Percentiles rank a stretch among this genome's conserved stretches.
phyloP scores from a whole-genome alignment of 2,888 invertebrate genomes.

The Meganola albula region DNA sequence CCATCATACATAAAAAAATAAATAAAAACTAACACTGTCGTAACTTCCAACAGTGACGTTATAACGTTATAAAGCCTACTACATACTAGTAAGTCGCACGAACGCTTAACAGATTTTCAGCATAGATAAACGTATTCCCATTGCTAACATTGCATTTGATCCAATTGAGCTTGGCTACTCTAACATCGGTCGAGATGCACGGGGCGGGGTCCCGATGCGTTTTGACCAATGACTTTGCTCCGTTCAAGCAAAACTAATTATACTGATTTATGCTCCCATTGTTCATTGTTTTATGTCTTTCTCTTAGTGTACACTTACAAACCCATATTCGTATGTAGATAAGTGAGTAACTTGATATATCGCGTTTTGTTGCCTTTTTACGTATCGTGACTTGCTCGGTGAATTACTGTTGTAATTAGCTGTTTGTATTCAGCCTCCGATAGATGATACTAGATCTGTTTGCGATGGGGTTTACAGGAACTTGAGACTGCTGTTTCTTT shows the following conservation, averaged over 20 bases:
- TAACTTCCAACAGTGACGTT: too few species aligned
- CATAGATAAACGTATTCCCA: slow-evolving; percentile 32
- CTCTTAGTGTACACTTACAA: slow-evolving; percentile 63
- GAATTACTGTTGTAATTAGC: slow-evolving; percentile 34
- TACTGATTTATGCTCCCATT: slow-evolving; percentile 96
- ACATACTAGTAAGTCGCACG: slow-evolving; percentile 23
- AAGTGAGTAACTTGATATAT: slow-evolving; percentile 43
- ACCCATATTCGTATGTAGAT: slow-evolving; percentile 43
- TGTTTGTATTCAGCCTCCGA: slow-evolving; percentile 25
- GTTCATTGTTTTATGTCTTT: slow-evolving; percentile 87
- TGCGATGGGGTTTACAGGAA: slow-evolving; percentile 4
- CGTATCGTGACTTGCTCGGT: slow-evolving; percentile 30
- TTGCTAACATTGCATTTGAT: slow-evolving; percentile 63
- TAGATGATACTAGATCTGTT: slow-evolving; percentile 14
- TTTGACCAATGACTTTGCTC: slow-evolving; percentile 82
- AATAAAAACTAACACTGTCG: too few species aligned
- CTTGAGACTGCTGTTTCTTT: slow-evolving; percentile 1
- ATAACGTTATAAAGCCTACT: too few species aligned
- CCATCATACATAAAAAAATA: too few species aligned
- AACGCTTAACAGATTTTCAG: slow-evolving; percentile 26
- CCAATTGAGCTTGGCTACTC: slow-evolving; percentile 55
- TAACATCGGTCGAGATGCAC: slow-evolving; percentile 43
- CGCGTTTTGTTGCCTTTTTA: slow-evolving; percentile 36
- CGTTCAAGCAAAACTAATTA: slow-evolving; percentile 88
- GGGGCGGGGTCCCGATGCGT: slow-evolving; percentile 77